Evolutionary conservation across 2,797 vertebrate species (phyloP).

Genomic region (Myoxocephalus aenaeus): DNA sequence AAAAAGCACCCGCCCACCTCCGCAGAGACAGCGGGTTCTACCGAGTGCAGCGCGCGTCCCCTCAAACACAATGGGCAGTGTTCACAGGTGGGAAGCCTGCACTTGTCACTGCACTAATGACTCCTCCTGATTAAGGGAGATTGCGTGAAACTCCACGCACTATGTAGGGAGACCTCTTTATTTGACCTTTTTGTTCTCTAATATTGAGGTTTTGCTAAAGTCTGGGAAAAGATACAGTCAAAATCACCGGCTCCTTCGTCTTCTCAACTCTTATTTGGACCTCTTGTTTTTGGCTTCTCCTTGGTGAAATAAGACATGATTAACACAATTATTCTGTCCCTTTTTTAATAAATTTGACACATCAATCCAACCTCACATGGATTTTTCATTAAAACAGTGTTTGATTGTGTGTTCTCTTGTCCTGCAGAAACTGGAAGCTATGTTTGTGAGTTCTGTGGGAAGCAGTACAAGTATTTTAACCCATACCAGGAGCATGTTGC

Average conservation of each 20-base stretch:
- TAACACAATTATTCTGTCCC: constrained; percentile 22
- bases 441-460: constrained; percentile 97
- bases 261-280: constrained; percentile 17
- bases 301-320: constrained; percentile 26
- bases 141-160: constrained; percentile 37
- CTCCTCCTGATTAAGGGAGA: constrained; percentile 43
- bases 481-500: constrained; percentile 99
- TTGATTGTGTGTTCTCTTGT: constrained; percentile 45
- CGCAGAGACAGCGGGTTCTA: constrained; percentile 58
- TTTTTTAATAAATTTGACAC: constrained; percentile 8
- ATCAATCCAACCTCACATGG: constrained; percentile 25
- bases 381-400: constrained; percentile 27
- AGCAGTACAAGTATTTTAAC: constrained; percentile 99
- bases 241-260: constrained; percentile 32
- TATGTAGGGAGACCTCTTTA: constrained; percentile 22
- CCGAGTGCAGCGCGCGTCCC: constrained; percentile 63
- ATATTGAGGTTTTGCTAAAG: constrained; percentile 40
- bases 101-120: constrained; percentile 67
- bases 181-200: constrained; percentile 14
- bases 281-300: constrained; percentile 45
- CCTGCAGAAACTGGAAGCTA: constrained; percentile 96
- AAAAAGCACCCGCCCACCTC: too few species aligned
- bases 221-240: constrained; percentile 22
- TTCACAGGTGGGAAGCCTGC: constrained; percentile 76
- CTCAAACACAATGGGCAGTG: constrained; percentile 71